phyloP scores from a whole-genome alignment of 2,113 vertebrate species.

The Mobula birostris region DNA sequence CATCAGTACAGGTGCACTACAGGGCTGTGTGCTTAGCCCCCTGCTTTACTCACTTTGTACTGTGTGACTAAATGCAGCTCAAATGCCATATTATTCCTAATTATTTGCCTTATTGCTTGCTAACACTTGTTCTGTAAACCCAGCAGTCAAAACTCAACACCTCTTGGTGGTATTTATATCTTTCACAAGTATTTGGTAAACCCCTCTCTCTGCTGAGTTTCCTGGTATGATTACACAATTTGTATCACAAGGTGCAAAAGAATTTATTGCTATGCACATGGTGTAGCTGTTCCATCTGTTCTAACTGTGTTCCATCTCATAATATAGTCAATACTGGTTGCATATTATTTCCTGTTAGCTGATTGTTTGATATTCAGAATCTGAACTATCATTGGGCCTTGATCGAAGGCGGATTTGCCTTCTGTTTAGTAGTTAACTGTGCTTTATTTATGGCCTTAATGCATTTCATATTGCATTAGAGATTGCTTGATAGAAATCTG shows the following conservation, averaged over 20 bases:
- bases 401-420: neutral
- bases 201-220: neutral
- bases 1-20: too few species aligned
- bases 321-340: neutral
- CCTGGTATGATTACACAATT: neutral
- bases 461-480: neutral
- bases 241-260: neutral
- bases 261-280: neutral
- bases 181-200: neutral
- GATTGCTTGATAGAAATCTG: neutral
- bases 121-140: neutral
- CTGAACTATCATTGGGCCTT: neutral
- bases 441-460: neutral
- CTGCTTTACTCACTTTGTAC: too few species aligned
- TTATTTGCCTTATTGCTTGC: neutral
- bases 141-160: slow-evolving; percentile 2
- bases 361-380: neutral
- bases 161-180: neutral
- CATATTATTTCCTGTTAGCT: neutral
- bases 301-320: neutral
- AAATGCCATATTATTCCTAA: too few species aligned
- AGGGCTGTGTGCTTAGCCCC: too few species aligned
- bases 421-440: neutral
- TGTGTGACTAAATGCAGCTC: too few species aligned
- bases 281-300: slow-evolving; percentile 5